A percentile compares a stretch with the other conserved stretches of the same genome.
Conservation (phyloP, 1,140 invertebrate species). For the Microplitis demolitor region DNA sequence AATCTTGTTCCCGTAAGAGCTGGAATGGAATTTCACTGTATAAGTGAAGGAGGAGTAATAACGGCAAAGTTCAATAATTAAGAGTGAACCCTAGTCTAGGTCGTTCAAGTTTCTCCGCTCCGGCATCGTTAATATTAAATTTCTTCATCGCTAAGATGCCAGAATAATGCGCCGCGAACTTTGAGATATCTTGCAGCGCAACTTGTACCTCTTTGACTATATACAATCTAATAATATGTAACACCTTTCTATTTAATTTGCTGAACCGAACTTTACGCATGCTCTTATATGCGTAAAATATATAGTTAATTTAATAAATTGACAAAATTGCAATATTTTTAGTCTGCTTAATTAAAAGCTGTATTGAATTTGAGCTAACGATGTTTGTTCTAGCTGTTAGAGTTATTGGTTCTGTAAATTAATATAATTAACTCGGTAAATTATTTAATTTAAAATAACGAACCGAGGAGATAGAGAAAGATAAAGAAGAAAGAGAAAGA, state of each 20-base stretch:
- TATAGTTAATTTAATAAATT: no score
- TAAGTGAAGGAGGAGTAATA: conserved; percentile 20
- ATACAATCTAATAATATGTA: background rate
- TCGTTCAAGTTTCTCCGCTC: conserved; percentile 14
- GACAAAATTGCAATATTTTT: no score
- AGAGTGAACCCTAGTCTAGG: conserved; percentile 10
- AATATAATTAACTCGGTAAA: no score
- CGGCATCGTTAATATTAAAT: conserved; percentile 30
- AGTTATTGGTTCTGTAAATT: no score
- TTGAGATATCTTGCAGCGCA: background rate
- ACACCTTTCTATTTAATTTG: background rate
- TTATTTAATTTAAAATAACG: no score
- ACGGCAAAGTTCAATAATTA: conserved; percentile 31
- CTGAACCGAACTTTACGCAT: background rate
- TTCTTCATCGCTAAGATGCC: conserved; percentile 18
- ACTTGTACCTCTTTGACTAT: no score
- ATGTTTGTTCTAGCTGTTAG: no score
- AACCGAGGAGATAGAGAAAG: no score
- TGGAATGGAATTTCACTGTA: background rate
- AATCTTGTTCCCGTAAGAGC: background rate
- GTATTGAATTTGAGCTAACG: no score
- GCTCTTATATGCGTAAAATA: background rate
- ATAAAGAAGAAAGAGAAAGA: no score
- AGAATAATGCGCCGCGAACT: conserved; percentile 5
- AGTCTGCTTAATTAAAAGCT: no score